Evolutionary conservation across 2,888 invertebrate species (phyloP).

Genomic region (Oscheius sp.): DNA sequence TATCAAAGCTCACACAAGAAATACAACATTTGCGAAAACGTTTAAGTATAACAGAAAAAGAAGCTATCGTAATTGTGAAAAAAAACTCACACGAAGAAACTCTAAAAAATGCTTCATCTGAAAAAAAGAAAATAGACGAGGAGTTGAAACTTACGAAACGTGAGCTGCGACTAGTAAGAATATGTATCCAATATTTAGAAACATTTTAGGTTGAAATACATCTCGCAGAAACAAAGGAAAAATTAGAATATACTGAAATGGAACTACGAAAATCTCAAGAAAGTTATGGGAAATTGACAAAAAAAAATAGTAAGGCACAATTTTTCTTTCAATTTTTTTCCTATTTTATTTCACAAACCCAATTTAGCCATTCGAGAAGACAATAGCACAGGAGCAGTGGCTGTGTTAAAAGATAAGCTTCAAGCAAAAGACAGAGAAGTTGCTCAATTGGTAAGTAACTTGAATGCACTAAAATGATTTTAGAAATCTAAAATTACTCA

Average conservation of each 20-base stretch:
- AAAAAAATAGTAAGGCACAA: constrained; percentile 29
- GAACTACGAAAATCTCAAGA: constrained; percentile 35
- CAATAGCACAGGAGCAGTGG: constrained; percentile 44
- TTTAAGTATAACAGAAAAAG: background rate
- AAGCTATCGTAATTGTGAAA: background rate
- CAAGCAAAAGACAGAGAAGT: constrained; percentile 63
- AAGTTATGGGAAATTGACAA: constrained; percentile 34
- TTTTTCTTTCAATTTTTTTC: background rate
- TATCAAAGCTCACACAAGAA: background rate
- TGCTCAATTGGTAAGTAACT: constrained; percentile 21
- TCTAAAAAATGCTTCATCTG: no score
- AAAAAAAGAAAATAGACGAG: constrained; percentile 16
- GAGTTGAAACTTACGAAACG: constrained; percentile 2
- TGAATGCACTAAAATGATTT: background rate
- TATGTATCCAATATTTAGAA: background rate
- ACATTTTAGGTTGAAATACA: constrained; percentile 24
- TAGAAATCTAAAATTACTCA: constrained; percentile 18
- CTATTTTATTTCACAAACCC: background rate
- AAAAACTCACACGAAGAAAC: no score
- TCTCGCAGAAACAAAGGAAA: constrained; percentile 36
- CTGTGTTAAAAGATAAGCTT: constrained; percentile 61
- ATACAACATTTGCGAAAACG: background rate
- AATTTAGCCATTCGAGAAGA: constrained; percentile 31
- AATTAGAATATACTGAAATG: constrained; percentile 34
- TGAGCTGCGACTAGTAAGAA: constrained; percentile 13